Percentiles rank a stretch among this genome's conserved stretches.
These are phyloP conservation scores for Carposina sasakii DNA, from an alignment of 1,140 invertebrate species.

Conservation along the genomic window DNA sequence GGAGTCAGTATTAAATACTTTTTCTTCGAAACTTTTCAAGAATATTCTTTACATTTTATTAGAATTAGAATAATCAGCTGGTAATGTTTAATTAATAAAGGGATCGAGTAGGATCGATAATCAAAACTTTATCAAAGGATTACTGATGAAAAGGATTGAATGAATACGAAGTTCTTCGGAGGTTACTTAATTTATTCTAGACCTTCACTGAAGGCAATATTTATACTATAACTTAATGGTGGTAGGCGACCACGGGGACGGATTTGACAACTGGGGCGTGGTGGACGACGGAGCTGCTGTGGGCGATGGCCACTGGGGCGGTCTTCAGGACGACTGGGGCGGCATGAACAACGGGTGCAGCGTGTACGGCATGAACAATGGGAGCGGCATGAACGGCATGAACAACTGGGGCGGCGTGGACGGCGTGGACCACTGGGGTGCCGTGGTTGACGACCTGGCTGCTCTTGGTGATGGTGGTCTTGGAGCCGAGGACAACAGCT, in stretches of 20 bases:
- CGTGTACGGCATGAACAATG: slow-evolving; percentile 35
- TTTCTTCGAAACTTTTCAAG: too few species aligned
- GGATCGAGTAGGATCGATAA: too few species aligned
- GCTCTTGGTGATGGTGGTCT: slow-evolving; percentile 58
- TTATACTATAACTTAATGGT: slow-evolving; percentile 28
- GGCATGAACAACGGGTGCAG: slow-evolving; percentile 47
- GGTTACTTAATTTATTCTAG: slow-evolving; percentile 12
- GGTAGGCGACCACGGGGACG: slow-evolving; percentile 70
- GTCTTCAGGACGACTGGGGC: slow-evolving; percentile 56
- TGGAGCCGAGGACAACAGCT: slow-evolving; percentile 57
- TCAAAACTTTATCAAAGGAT: too few species aligned
- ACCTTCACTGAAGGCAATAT: slow-evolving; percentile 1
- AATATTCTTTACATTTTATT: too few species aligned
- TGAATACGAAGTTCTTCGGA: neutral
- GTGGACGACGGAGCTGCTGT: slow-evolving; percentile 59
- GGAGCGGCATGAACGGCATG: slow-evolving; percentile 64
- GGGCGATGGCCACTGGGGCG: slow-evolving; percentile 43
- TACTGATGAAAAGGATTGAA: too few species aligned
- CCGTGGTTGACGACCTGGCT: slow-evolving; percentile 60
- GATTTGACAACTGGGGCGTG: slow-evolving; percentile 70
- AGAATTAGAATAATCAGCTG: too few species aligned
- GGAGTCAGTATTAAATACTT: too few species aligned
- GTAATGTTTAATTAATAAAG: too few species aligned
- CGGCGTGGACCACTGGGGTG: slow-evolving; percentile 41
- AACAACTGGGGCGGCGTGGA: slow-evolving; percentile 32